Percentiles rank a stretch among this genome's conserved stretches.
These are phyloP conservation scores for Schizothorax lantsangensis DNA, from an alignment of 2,797 vertebrate species.

Conservation along the genomic window DNA sequence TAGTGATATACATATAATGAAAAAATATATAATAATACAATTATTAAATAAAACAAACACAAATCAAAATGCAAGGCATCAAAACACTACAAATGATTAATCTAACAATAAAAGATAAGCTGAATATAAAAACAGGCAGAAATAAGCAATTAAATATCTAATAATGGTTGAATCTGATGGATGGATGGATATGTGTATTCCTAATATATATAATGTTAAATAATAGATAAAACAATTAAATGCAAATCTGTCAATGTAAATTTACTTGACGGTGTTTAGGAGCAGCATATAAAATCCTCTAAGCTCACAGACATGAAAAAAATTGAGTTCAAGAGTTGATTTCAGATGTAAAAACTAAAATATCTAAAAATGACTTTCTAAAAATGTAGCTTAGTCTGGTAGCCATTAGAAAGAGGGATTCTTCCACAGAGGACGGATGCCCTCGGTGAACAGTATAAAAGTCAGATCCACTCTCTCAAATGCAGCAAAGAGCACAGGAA, in stretches of 20 bases:
- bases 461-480: constrained; percentile 8
- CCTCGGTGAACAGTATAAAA: not conserved
- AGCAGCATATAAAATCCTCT: not conserved
- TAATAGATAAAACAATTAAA: not conserved
- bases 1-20: too few relatives aligned
- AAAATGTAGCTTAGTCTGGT: not conserved
- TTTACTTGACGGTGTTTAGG: not conserved
- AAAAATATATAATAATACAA: not conserved
- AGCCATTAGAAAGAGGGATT: not conserved
- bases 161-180: not conserved
- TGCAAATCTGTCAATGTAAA: not conserved
- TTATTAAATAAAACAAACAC: not conserved
- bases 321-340: not conserved
- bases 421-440: not conserved
- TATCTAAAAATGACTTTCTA: not conserved
- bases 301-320: not conserved
- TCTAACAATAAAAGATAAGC: not conserved
- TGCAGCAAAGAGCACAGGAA: not conserved
- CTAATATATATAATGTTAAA: not conserved
- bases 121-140: not conserved
- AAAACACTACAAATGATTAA: not conserved
- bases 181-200: not conserved
- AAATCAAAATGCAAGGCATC: not conserved
- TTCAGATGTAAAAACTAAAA: not conserved
- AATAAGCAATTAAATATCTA: not conserved